phyloP scores from a whole-genome alignment of 1,140 invertebrate genomes.

The Ladona fulva region DNA sequence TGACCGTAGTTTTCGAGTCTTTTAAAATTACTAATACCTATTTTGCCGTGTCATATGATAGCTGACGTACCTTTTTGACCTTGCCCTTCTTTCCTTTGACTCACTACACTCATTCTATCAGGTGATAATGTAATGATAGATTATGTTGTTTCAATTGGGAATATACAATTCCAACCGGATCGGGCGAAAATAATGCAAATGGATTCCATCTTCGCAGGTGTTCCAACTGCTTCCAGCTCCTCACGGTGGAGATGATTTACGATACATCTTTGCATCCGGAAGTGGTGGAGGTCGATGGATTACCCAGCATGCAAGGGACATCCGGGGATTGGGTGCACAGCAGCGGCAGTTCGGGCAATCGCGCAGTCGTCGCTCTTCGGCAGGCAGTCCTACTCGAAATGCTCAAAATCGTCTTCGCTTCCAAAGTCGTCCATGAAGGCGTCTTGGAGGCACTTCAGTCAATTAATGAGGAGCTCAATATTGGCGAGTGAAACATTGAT shows the following conservation, averaged over 20 bases:
- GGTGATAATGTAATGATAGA: no score
- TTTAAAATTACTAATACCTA: no score
- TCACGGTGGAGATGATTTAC: constrained; percentile 31
- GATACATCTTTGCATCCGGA: constrained; percentile 30
- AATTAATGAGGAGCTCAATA: constrained; percentile 20
- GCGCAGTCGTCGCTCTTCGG: constrained; percentile 22
- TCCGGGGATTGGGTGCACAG: not conserved
- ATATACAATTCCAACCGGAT: no score
- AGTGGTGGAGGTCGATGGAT: constrained; percentile 29
- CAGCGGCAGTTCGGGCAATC: not conserved
- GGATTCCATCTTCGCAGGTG: constrained; percentile 26
- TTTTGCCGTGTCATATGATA: no score
- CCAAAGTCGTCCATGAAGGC: constrained; percentile 22
- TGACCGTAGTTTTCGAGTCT: no score
- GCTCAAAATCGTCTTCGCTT: constrained; percentile 24
- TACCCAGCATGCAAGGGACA: constrained; percentile 22
- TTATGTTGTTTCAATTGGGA: no score
- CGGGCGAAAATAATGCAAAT: no score
- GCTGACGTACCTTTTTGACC: no score
- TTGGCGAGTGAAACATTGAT: constrained; percentile 25
- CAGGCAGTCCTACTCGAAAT: constrained; percentile 25
- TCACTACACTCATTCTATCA: no score
- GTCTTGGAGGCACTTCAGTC: constrained; percentile 25
- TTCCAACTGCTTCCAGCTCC: constrained; percentile 32
- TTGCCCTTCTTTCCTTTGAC: no score